Evolutionary conservation across 1,140 invertebrate genomes (phyloP).

Genomic region (Drosophila rufa): DNA sequence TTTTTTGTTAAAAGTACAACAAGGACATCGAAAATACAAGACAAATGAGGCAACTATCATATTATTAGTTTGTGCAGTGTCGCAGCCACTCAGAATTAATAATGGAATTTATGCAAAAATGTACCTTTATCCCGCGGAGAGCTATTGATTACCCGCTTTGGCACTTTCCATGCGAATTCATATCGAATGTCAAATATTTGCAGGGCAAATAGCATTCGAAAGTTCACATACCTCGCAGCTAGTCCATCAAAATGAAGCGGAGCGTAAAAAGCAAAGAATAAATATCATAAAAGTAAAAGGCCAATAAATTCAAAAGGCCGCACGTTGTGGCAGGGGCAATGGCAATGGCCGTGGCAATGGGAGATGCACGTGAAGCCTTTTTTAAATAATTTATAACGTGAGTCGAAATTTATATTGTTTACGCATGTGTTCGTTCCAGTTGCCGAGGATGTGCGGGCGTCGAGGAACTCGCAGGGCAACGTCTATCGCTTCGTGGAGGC

Average conservation of each 20-base stretch:
- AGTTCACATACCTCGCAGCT: slow-evolving; percentile 24
- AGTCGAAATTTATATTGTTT: slow-evolving; percentile 77
- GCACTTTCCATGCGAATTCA: neutral
- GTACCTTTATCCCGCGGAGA: neutral
- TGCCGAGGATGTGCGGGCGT: slow-evolving; percentile 64
- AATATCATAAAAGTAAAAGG: slow-evolving; percentile 77
- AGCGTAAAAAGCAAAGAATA: slow-evolving; percentile 59
- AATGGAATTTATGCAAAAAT: neutral
- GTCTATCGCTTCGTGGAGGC: slow-evolving; percentile 86
- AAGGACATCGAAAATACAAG: no score
- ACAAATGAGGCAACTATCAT: no score
- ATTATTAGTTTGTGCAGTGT: no score
- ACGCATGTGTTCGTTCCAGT: slow-evolving; percentile 77
- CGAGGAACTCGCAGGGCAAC: slow-evolving; percentile 77
- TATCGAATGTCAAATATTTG: slow-evolving; percentile 16
- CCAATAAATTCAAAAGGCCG: slow-evolving; percentile 78
- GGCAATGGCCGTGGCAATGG: slow-evolving; percentile 17
- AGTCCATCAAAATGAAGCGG: slow-evolving; percentile 30
- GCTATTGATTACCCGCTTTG: neutral
- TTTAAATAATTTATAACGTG: slow-evolving; percentile 82
- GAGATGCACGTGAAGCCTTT: slow-evolving; percentile 53
- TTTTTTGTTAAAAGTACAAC: no score
- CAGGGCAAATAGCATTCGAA: slow-evolving; percentile 13
- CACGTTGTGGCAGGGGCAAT: slow-evolving; percentile 21
- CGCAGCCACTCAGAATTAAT: no score